A percentile compares a stretch with the other conserved stretches of the same genome.
These are phyloP conservation scores for Eubucco bourcierii DNA, from an alignment of 2,113 vertebrate genomes.

Conservation along the genomic window DNA sequence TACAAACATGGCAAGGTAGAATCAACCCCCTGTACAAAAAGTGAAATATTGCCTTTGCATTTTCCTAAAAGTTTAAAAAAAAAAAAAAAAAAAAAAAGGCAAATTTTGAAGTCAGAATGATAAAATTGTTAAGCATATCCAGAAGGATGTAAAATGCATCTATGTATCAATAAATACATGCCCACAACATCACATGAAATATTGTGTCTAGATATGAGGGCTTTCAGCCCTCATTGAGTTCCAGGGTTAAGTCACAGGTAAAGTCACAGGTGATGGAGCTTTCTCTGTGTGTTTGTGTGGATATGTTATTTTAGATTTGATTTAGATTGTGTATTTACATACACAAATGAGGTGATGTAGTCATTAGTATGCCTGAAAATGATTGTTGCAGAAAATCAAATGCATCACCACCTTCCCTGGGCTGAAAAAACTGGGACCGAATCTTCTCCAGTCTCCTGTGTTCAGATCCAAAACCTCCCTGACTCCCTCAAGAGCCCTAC, in stretches of 20 bases:
- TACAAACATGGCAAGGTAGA: slow-evolving; percentile 72
- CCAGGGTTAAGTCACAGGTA: not conserved
- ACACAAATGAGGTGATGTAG: not conserved
- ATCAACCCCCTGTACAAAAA: slow-evolving; percentile 45
- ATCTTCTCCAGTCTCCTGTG: not conserved
- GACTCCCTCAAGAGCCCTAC: not conserved
- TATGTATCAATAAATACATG: slow-evolving; percentile 20
- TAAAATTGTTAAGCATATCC: slow-evolving; percentile 61
- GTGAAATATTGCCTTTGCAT: slow-evolving; percentile 64
- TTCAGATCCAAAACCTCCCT: not conserved
- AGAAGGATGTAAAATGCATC: slow-evolving; percentile 53
- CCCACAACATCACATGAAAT: slow-evolving; percentile 28
- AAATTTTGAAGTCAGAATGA: slow-evolving; percentile 59
- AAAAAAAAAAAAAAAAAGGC: slow-evolving; percentile 64
- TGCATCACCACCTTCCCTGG: not conserved
- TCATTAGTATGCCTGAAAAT: not conserved
- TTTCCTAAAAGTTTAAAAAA: slow-evolving; percentile 70
- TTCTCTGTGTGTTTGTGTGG: not conserved
- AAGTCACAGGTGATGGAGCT: not conserved
- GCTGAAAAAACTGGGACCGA: not conserved
- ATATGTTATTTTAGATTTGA: not conserved
- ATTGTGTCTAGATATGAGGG: slow-evolving; percentile 35
- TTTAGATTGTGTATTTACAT: too few relatives aligned
- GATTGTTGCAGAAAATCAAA: not conserved
- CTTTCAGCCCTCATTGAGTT: slow-evolving; percentile 26